Evolutionary conservation across 2,888 invertebrate species (phyloP), one percentile per base, ranked within the genome.

Genomic region (Odontocerum albicorne): DNA sequence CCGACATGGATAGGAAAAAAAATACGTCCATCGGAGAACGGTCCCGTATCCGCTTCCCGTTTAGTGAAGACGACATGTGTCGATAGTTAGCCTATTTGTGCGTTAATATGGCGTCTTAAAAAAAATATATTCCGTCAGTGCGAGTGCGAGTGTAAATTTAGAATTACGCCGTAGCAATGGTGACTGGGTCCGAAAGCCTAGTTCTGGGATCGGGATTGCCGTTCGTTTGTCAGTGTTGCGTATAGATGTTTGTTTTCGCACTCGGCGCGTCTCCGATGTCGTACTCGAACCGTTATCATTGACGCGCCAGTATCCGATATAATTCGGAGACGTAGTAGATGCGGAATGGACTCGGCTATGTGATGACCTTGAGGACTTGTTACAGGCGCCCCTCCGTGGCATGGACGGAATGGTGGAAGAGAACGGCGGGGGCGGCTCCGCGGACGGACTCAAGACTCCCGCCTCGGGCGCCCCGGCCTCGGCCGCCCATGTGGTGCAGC

Each of bases 331-430:
- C 22, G n/a, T n/a, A n/a, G n/a, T n/a, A n/a, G n/a, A n/a, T n/a
- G n/a, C n/a, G n/a, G n/a, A n/a, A n/a, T n/a, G n/a, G n/a, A n/a
- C n/a, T n/a, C n/a, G n/a, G n/a, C n/a, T n/a, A 20, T 49, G 31
- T 46, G 55, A 50, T 55, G 55, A 55, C 55, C 55, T 55, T 55
- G 50, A 21, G 50, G 36, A 36, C 69, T 67, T 73, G 75, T 80
- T 77, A 73, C 79, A 86, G 85, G 84, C 83, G 82, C 82, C 79
- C 60, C 39, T 49, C 53, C 53, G 50, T 53, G 81, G 79, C 83
- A 92, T 92, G 92, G 92, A 92, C 82, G 87, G 89, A 80, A 90
- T 92, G 87, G 92, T 91, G 76, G 92, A 92, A 82, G 92, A 92
- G 83, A 92, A 91, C 74, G 90, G 90, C 67, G 73, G 74, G 63